Base-by-base conservation (phyloP, 2,888 invertebrate species). In the Osmoderma eremita region DNA sequence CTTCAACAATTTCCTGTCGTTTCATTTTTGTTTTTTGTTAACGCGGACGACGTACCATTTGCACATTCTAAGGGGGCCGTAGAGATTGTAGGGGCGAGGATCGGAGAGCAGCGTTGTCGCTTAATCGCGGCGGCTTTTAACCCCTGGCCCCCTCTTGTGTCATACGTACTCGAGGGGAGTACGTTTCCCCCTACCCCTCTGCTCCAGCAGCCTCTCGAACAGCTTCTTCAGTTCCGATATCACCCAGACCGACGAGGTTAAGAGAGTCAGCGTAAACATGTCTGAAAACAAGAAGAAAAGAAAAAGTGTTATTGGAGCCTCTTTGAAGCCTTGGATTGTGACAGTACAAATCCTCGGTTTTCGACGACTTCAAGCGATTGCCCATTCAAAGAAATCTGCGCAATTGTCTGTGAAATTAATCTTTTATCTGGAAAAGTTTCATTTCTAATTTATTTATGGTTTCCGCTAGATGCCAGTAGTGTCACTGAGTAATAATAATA, bases 181-280 rank as follows among this genome's bases (percentile, higher is more conserved):
- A 70, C 80, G 74, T 73, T 80, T 81, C 42, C 80, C 80, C 67
- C 73, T 78, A 68, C 80, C 78, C 68, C 85, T 85, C 79, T 88
- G 88, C 80, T 91, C 90, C 77, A 92, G 80, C 6, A 88, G 85
- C 8, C 93, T 87, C 81, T 95, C 95, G 72, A 93, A 83, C 72
- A 92, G 86, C 80, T 98, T 98, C 83, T 96, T 95, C 30, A 94
- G 81, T 84, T 98, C 98, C 69, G 96, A 94, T 67, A 97, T 91
- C 66, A 96, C 85, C 84, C 97, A 97, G 61, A 99, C 98, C 72
- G 95, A 94, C n/a, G 98, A 99, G 18, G 98, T 96, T 67, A 99
- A 86, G 73, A 90, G 88, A 24, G 95, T 87, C 74, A 99, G 87
- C 84, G 98, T 96, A 75, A 94, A 81, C 80, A 98, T 89, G 87